Base-by-base conservation (phyloP, 2,797 vertebrate genomes). In the Diceros bicornis region DNA sequence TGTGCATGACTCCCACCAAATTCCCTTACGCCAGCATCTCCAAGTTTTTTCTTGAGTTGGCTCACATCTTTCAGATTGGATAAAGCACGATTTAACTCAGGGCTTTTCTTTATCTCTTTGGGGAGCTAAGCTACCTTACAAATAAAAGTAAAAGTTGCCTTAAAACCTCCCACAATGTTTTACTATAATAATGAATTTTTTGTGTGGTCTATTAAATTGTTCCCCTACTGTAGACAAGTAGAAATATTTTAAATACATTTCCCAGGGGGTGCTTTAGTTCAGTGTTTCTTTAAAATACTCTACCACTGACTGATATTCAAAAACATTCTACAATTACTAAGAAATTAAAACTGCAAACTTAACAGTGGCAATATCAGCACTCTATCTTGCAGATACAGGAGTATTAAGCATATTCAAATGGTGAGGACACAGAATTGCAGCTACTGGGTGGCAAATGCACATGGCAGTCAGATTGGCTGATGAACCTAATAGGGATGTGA, bases 161-260 rank as follows among this genome's bases (percentile, higher is more conserved):
- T 83, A 57, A 87, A 87, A 83, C 17, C 2, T 23, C 27, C 47
- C 23, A 47, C 25, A 55, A 20, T 18, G 21, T 61, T 77, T 29
- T 32, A 82, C 47, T n/a, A 1, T 12, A 14, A 52, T 7, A 52
- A 3, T 64, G 52, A 59, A 64, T 29, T 79, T 77, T 87, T 79
- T 68, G 75, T 90, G 13, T 41, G 14, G 29, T 52, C 62, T 85
- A 34, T 41, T 21, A 50, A 64, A 88, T 44, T 71, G 27, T 66
- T 91, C 34, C 25, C 27, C 25, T 34, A 85, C n/a, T 64, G 50
- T 41, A 81, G 44, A 85, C 3, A 69, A 59, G 41, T 37, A 27
- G 10, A 74, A 91, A 72, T 57, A 68, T 50, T 93, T 81, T 89
- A 52, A 92, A 59, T 21, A 89, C 32, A 68, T 72, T 62, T 89